Percentiles rank a stretch among this genome's conserved stretches.
These are phyloP conservation scores for Oophaga sylvatica DNA, from an alignment of 2,797 vertebrate species.

Conservation along the genomic window DNA sequence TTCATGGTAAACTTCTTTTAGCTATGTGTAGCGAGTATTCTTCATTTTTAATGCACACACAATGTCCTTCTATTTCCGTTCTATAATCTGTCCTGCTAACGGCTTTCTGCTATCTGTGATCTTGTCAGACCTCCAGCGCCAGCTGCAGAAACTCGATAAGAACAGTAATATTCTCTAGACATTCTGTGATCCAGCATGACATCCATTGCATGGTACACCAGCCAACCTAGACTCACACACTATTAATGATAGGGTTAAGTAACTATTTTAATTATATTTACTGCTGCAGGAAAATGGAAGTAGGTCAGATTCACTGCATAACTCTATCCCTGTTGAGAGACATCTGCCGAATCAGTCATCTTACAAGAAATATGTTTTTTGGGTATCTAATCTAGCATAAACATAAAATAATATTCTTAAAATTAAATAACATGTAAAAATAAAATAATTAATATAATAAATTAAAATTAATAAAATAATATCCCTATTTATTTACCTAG, in stretches of 20 bases:
- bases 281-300: conserved; percentile 9
- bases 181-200: conserved; percentile 15
- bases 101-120: conserved; percentile 46
- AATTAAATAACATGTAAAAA: neutral
- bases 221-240: neutral
- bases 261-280: conserved; percentile 12
- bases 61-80: neutral
- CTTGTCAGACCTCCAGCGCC: conserved; percentile 52
- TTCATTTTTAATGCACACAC: neutral
- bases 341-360: neutral
- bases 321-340: neutral
- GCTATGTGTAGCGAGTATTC: neutral
- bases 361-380: neutral
- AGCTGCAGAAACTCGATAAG: conserved; percentile 54
- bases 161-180: conserved; percentile 51
- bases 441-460: no score
- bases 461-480: neutral
- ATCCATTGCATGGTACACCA: neutral
- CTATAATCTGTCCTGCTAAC: conserved; percentile 27
- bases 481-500: neutral
- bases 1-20: neutral
- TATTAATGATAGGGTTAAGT: conserved; percentile 21
- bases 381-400: neutral
- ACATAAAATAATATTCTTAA: neutral
- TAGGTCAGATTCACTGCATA: neutral